A percentile compares a stretch with the other conserved stretches of the same genome.
phyloP scores from a whole-genome alignment of 1,140 invertebrate species.

The Pantala flavescens region DNA sequence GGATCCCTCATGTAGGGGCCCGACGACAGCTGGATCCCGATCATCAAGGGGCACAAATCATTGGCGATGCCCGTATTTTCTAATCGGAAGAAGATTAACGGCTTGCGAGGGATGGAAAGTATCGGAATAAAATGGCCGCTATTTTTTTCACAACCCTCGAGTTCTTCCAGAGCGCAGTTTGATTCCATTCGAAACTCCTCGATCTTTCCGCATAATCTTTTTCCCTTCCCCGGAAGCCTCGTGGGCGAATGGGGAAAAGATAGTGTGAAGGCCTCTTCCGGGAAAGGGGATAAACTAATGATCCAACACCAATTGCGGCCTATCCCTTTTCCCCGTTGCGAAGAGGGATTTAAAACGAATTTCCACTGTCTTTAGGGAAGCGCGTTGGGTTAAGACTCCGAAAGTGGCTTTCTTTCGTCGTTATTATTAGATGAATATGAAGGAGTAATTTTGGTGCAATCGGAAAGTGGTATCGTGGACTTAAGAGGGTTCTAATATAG shows the following conservation, averaged over 20 bases:
- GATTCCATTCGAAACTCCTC: neutral
- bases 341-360: neutral
- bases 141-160: no score
- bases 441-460: neutral
- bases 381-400: neutral
- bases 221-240: neutral
- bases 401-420: neutral
- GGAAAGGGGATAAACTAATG: neutral
- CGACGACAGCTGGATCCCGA: no score
- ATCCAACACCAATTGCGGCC: neutral
- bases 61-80: no score
- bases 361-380: neutral
- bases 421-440: neutral
- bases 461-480: no score
- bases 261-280: no score
- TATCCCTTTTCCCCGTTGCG: neutral
- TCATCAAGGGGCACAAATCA: no score
- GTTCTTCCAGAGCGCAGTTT: neutral
- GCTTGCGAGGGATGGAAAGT: no score
- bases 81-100: no score
- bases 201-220: neutral
- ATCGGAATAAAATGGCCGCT: no score
- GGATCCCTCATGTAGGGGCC: no score
- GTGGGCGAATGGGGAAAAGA: no score
- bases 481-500: no score